Conservation (phyloP, 2,888 invertebrate species). For the Laspeyria flexula region DNA sequence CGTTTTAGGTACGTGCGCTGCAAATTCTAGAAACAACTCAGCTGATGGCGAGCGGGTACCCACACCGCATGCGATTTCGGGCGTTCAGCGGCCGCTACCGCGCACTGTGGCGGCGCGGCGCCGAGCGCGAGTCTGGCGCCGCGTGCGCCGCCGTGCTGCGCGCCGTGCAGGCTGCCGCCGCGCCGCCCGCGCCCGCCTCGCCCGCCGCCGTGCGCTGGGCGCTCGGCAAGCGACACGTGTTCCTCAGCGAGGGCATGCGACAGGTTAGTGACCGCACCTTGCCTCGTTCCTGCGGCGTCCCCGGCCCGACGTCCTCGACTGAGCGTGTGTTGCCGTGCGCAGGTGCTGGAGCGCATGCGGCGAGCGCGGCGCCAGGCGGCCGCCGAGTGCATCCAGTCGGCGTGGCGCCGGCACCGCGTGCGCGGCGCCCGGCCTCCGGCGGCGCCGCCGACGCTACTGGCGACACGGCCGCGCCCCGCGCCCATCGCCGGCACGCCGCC, state of each 20-base stretch:
- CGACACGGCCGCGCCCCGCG: conserved; percentile 93
- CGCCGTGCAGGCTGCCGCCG: conserved; percentile 92
- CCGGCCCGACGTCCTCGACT: too few species aligned
- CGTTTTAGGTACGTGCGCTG: conserved; percentile 90
- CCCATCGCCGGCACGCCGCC: conserved; percentile 97
- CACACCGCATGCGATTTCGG: conserved; percentile 97
- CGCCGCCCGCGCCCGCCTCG: conserved; percentile 90
- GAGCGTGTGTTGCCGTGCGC: too few species aligned
- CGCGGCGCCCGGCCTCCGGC: conserved; percentile 63
- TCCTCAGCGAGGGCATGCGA: conserved; percentile 97
- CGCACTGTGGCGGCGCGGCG: conserved; percentile 92
- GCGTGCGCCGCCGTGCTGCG: conserved; percentile 91
- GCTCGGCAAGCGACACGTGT: conserved; percentile 96
- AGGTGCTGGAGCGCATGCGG: conserved; percentile 94
- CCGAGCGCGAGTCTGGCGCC: conserved; percentile 84
- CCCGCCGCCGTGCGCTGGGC: conserved; percentile 91
- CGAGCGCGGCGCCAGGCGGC: conserved; percentile 92
- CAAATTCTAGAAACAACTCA: conserved; percentile 98
- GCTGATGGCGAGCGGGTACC: conserved; percentile 97
- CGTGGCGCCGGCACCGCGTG: conserved; percentile 93
- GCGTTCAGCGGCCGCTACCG: conserved; percentile 95
- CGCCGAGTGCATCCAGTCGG: conserved; percentile 93
- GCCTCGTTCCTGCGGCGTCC: too few species aligned
- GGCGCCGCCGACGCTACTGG: conserved; percentile 69
- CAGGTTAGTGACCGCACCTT: too few species aligned